Evolutionary conservation across 35 echinoderm and acorn worm species (phyloP), one percentile per base, ranked within the genome.

Genomic region (Heliocidaris erythrogramma): DNA sequence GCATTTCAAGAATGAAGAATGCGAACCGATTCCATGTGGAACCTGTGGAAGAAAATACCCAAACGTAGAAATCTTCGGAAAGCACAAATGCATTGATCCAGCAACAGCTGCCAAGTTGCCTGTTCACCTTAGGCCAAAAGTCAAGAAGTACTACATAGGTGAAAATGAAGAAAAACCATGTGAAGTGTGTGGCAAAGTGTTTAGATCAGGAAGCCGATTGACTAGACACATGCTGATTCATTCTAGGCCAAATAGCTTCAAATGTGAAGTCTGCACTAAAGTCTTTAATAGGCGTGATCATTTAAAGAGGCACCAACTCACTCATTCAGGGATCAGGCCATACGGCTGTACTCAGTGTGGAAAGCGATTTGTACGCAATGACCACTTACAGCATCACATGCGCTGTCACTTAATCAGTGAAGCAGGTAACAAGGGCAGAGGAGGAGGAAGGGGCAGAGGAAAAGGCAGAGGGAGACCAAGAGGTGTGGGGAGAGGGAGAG

Each of bases 281-380:
- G 85, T 49, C 14, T 94, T 94, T 88, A 87, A 94, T 88, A 47
- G 71, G 35, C 48, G 71, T 30, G 94, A 85, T 30, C 94, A 94
- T 47, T 86, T 94, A 18, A 94, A 94, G 48, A 49, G 94, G 48
- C 94, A 94, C 85, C 71, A 86, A 27, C 78, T 85, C 35, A 94
- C 86, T 12, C 94, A 94, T 32, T 86, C 94, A 0, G 94, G 94
- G 2, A 49, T 86, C 32, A 94, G 86, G n/a, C 94, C 94, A 24
- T 87, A 94, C 30, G 94, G 86, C 27, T 94, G 94, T 88, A 85
- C 60, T 16, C 71, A 88, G 86, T 94, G 94, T 87, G 60, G 48
- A 7, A 94, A 88, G 53, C 94, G 94, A 4, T 94, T 94, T 60
- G 85, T 86, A 30, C 78, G 94, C 47, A 94, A 94, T 86, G 94